Percentiles rank a stretch among this genome's conserved stretches.
Evolutionary conservation across 2,888 invertebrate genomes (phyloP).

Genomic region (Heteropelma amictum): DNA sequence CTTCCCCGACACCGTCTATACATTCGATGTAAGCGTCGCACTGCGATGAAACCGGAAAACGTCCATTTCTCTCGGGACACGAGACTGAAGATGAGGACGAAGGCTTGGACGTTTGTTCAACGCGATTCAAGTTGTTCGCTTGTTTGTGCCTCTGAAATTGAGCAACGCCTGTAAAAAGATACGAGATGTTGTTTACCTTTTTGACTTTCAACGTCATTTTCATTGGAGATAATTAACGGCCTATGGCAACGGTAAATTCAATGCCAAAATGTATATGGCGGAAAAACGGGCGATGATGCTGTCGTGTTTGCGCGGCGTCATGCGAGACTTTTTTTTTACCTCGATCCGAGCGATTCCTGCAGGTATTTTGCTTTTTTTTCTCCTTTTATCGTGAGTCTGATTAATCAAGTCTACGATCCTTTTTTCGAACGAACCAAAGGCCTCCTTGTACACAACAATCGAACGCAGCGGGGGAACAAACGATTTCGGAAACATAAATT

Average conservation of each 20-base stretch:
- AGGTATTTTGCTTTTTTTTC: neutral
- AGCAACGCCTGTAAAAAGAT: slow-evolving; percentile 56
- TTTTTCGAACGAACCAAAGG: no score
- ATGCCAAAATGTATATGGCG: neutral
- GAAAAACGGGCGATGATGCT: neutral
- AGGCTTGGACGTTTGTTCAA: slow-evolving; percentile 42
- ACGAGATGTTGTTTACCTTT: neutral
- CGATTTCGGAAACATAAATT: no score
- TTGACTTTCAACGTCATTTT: neutral
- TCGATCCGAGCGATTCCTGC: neutral
- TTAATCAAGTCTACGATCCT: no score
- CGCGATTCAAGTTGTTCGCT: slow-evolving; percentile 30
- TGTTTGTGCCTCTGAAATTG: slow-evolving; percentile 51
- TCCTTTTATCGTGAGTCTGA: neutral
- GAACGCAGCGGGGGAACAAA: no score
- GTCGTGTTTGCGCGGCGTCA: no score
- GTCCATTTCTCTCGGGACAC: slow-evolving; percentile 85
- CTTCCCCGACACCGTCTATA: slow-evolving; percentile 85
- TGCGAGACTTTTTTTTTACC: neutral
- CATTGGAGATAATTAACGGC: neutral
- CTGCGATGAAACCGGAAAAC: slow-evolving; percentile 83
- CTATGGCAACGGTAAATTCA: neutral
- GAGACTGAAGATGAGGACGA: slow-evolving; percentile 60
- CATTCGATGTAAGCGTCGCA: slow-evolving; percentile 89
- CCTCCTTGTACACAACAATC: no score